phyloP scores from a whole-genome alignment of 2,888 invertebrate species.

The Poecilus cupreus region DNA sequence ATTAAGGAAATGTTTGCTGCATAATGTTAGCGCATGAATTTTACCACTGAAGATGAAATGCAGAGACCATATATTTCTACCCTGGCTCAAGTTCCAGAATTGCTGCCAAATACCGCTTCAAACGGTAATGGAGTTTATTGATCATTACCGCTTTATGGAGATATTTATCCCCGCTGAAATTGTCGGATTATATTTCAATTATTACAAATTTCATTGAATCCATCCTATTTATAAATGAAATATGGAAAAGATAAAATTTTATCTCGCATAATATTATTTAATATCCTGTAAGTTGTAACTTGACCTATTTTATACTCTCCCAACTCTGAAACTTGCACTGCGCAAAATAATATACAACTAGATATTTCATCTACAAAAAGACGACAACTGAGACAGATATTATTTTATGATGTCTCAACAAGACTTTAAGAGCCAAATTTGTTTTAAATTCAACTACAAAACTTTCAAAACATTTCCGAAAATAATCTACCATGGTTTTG shows the following conservation, averaged over 20 bases:
- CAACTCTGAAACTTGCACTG: conserved; percentile 6
- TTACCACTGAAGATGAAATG: background rate
- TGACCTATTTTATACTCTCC: background rate
- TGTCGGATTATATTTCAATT: background rate
- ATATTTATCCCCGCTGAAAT: background rate
- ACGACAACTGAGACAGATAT: background rate
- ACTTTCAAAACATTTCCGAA: background rate
- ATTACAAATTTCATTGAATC: background rate
- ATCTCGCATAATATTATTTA: conserved; percentile 11
- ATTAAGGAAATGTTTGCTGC: conserved; percentile 33
- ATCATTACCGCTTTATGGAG: conserved; percentile 7
- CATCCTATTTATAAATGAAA: background rate
- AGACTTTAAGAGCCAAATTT: background rate
- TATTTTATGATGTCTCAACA: background rate
- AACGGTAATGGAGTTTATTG: conserved; percentile 11
- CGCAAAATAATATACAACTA: background rate
- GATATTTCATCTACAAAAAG: conserved; percentile 18
- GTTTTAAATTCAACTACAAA: background rate
- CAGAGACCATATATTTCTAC: conserved; percentile 12
- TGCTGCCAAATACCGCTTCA: conserved; percentile 10
- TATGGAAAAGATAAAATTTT: background rate
- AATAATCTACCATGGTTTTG: background rate
- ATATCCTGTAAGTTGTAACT: background rate
- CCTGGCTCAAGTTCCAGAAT: conserved; percentile 15
- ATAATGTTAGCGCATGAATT: conserved; percentile 12